Base-by-base conservation (phyloP, 2,888 invertebrate genomes). In the Chymomyza caudatula region DNA sequence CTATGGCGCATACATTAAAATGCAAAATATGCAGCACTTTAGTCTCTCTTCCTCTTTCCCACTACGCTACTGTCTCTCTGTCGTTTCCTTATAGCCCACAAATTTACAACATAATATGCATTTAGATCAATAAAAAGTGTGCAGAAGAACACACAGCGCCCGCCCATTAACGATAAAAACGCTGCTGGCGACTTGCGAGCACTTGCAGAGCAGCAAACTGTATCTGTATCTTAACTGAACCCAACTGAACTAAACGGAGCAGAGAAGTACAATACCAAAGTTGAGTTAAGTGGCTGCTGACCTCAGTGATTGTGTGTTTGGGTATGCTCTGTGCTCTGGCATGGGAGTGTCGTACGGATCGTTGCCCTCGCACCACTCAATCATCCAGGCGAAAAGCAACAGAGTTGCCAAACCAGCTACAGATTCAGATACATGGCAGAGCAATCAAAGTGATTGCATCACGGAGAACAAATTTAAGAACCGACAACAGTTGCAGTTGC, bases 391-490 rank as follows among this genome's bases (percentile, higher is more conserved):
- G 60, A 66, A 69, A 64, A 56, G 23, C 60, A 62, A 62, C 19
- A 63, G 17, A 61, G 49, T 57, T 37, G 19, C 29, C 54, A 29
- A 53, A 15, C 57, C 29, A 57, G 5, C 6, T 13, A 49, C 47
- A 13, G 56, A 4, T 19, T 23, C 53, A 63, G n/a, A 37, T 42
- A 59, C 47, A 23, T n/a, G 58, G 63, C 51, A 60, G 60, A n/a
- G 55, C 37, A 49, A 76, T 77, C 78, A 80, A 77, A 86, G 87
- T 87, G 87, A 85, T 87, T 85, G 79, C 73, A 77, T 78, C 87
- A 87, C 88, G 88, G 87, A 87, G 82, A 85, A 81, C 88, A 86
- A 87, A 87, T 87, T 87, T 86, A 85, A 81, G 75, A 77, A 65
- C 77, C 78, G 85, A 82, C 82, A 85, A 82, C 77, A 70, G 64